phyloP scores from a whole-genome alignment of 2,113 vertebrate genomes.

The Lipotes vexillifer region DNA sequence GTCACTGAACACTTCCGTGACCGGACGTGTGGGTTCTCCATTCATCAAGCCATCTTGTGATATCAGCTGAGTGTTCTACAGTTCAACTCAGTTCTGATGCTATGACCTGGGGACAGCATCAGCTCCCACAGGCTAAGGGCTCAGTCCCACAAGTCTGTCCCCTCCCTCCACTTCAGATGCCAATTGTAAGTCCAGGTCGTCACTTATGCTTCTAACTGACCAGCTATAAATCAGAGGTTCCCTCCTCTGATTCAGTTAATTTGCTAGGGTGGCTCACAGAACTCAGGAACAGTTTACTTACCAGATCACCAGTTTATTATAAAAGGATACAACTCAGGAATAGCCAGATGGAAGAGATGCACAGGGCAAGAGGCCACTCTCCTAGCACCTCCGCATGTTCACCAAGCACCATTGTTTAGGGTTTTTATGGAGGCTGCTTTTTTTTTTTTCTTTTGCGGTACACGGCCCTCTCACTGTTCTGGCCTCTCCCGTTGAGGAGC shows the following conservation, averaged over 20 bases:
- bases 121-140: background rate
- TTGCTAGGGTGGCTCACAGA: background rate
- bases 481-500: no score
- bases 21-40: background rate
- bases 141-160: background rate
- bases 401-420: no score
- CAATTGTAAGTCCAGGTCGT: background rate
- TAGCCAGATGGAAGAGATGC: background rate
- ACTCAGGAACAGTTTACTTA: background rate
- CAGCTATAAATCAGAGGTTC: background rate
- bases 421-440: background rate
- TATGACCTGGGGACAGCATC: background rate
- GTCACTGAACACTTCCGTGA: background rate
- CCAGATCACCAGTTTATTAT: background rate
- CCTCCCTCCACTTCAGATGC: background rate
- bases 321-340: background rate
- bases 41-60: background rate
- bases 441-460: no score
- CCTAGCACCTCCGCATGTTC: background rate
- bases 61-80: background rate
- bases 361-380: no score
- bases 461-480: no score
- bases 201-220: background rate
- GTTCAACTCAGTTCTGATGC: background rate
- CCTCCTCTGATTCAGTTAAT: background rate